Evolutionary conservation across 2,888 invertebrate species (phyloP).

Genomic region (Netelia fuscicornis): DNA sequence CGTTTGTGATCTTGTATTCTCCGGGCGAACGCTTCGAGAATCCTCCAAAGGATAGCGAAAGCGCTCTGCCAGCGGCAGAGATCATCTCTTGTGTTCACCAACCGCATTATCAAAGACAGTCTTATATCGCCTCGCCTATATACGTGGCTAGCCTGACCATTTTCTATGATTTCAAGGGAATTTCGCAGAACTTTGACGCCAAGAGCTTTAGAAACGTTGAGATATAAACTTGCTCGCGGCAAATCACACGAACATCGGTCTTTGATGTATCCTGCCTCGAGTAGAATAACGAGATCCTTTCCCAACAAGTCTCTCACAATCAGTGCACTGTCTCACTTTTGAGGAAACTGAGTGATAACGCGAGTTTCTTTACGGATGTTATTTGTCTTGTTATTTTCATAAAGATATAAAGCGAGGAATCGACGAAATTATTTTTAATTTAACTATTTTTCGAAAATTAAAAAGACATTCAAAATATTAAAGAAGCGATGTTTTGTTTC

Average conservation of each 20-base stretch:
- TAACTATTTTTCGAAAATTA: constrained; percentile 13
- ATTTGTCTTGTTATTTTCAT: too few relatives aligned
- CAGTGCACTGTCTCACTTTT: too few relatives aligned
- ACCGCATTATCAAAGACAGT: constrained; percentile 32
- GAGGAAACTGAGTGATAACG: too few relatives aligned
- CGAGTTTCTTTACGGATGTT: too few relatives aligned
- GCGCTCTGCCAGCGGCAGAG: constrained; percentile 42
- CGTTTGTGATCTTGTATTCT: constrained; percentile 41
- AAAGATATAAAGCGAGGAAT: too few relatives aligned
- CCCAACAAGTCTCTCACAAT: too few relatives aligned
- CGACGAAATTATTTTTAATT: too few relatives aligned
- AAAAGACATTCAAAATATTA: too few relatives aligned
- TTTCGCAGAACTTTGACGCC: constrained; percentile 38
- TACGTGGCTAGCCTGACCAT: constrained; percentile 37
- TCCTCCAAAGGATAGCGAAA: constrained; percentile 40
- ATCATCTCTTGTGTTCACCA: constrained; percentile 26
- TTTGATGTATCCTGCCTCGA: constrained; percentile 27
- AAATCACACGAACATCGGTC: neutral
- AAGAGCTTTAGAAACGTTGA: constrained; percentile 30
- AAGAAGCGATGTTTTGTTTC: too few relatives aligned
- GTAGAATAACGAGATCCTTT: neutral
- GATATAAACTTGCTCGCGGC: neutral
- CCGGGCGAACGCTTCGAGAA: constrained; percentile 28
- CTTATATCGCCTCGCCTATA: neutral
- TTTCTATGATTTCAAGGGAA: constrained; percentile 42